phyloP scores from a whole-genome alignment of 1,140 invertebrate species.

The Lucilia cuprina region DNA sequence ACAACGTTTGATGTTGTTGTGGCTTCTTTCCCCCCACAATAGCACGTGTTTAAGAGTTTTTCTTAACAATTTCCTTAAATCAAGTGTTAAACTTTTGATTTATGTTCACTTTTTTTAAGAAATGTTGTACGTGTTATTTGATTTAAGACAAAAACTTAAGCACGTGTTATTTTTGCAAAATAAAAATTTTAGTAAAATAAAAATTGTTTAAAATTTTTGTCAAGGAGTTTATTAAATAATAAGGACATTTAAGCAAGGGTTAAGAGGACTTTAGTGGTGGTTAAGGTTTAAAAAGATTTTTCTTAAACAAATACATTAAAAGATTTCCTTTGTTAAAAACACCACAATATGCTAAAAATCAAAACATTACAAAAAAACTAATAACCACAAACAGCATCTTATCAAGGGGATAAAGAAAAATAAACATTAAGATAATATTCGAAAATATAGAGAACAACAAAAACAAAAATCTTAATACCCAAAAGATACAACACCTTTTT shows the following conservation, averaged over 20 bases:
- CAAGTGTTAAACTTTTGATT: background rate
- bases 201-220: background rate
- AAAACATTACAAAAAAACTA: slow-evolving; percentile 23
- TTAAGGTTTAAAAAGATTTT: background rate
- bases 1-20: too few relatives aligned
- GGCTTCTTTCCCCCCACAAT: too few relatives aligned
- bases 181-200: background rate
- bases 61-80: slow-evolving; percentile 18
- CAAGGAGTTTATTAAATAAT: background rate
- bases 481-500: slow-evolving; percentile 26
- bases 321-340: background rate
- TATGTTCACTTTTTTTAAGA: background rate
- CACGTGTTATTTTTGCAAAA: background rate
- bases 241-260: background rate
- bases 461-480: slow-evolving; percentile 8
- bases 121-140: background rate
- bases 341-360: slow-evolving; percentile 22
- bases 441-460: background rate
- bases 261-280: background rate
- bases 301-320: background rate
- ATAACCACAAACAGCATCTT: slow-evolving; percentile 30
- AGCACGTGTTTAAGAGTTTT: slow-evolving; percentile 13
- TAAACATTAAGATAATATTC: background rate
- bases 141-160: background rate
- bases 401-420: background rate